phyloP scores from a whole-genome alignment of 2,888 invertebrate genomes.

The Diarsia dahlii region DNA sequence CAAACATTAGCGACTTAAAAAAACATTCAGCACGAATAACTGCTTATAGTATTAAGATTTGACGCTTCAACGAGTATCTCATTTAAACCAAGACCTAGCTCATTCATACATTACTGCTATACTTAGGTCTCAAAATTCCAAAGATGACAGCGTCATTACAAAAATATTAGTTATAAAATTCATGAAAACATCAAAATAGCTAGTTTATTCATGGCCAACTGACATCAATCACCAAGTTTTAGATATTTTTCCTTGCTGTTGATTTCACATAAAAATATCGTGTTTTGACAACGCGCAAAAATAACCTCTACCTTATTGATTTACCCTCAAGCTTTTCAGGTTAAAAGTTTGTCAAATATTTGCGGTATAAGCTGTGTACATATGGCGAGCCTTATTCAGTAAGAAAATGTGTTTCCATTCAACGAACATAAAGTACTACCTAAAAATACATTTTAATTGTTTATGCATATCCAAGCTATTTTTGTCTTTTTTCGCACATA shows the following conservation, averaged over 20 bases:
- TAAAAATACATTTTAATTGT: conserved; percentile 9
- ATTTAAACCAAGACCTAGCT: not conserved
- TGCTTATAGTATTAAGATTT: not conserved
- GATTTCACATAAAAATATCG: conserved; percentile 7
- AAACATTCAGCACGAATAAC: conserved; percentile 24
- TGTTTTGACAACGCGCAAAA: not conserved
- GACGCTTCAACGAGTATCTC: conserved; percentile 1
- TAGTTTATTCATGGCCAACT: not conserved
- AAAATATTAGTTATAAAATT: not conserved
- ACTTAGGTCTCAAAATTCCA: not conserved
- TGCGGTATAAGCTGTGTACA: conserved; percentile 18
- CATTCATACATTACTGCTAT: not conserved
- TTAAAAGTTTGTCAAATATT: conserved; percentile 47
- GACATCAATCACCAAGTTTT: not conserved
- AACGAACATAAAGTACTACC: not conserved
- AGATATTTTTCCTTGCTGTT: not conserved
- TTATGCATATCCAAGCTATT: not conserved
- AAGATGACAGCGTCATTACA: not conserved
- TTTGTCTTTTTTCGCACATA: conserved; percentile 6
- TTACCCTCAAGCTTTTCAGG: conserved; percentile 35
- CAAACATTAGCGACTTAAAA: conserved; percentile 17
- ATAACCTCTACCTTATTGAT: conserved; percentile 18
- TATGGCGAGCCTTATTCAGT: conserved; percentile 11
- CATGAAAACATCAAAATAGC: not conserved
- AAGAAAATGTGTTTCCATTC: conserved; percentile 18